Percentiles rank a stretch among this genome's conserved stretches.
Conservation (phyloP, 2,888 invertebrate genomes). For the Melangyna quadrimaculata region DNA sequence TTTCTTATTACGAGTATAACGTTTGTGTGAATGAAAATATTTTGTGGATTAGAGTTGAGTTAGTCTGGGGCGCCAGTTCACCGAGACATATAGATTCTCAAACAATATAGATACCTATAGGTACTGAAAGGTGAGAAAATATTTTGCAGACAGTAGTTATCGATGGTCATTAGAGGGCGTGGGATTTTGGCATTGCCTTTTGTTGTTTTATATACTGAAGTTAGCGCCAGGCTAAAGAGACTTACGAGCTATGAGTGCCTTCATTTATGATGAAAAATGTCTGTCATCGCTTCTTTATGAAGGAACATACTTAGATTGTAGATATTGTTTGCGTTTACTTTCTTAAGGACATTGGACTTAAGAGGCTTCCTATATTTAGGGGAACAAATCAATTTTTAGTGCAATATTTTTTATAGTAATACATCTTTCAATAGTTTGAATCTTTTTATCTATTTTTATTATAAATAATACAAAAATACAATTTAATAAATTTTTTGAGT, state of each 20-base stretch:
- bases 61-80: conserved; percentile 45
- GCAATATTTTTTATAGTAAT: too few relatives aligned
- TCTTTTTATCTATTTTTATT: too few relatives aligned
- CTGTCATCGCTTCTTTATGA: conserved; percentile 2
- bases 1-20: not conserved
- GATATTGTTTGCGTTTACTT: not conserved
- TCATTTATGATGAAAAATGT: conserved; percentile 14
- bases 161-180: conserved; percentile 57
- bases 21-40: conserved; percentile 57
- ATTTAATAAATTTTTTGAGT: too few relatives aligned
- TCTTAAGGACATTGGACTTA: too few relatives aligned
- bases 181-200: conserved; percentile 38
- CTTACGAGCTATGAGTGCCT: not conserved
- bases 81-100: conserved; percentile 9
- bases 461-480: too few relatives aligned
- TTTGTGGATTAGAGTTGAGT: conserved; percentile 55
- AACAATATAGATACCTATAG: too few relatives aligned
- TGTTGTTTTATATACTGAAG: conserved; percentile 18
- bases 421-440: too few relatives aligned
- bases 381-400: too few relatives aligned
- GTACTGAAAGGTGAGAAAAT: conserved; percentile 32
- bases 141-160: conserved; percentile 29
- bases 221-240: conserved; percentile 47
- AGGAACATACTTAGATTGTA: not conserved
- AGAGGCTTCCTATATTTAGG: too few relatives aligned